A percentile compares a stretch with the other conserved stretches of the same genome.
Evolutionary conservation across 2,113 vertebrate genomes (phyloP).

Genomic region (Cephalophus harveyi): DNA sequence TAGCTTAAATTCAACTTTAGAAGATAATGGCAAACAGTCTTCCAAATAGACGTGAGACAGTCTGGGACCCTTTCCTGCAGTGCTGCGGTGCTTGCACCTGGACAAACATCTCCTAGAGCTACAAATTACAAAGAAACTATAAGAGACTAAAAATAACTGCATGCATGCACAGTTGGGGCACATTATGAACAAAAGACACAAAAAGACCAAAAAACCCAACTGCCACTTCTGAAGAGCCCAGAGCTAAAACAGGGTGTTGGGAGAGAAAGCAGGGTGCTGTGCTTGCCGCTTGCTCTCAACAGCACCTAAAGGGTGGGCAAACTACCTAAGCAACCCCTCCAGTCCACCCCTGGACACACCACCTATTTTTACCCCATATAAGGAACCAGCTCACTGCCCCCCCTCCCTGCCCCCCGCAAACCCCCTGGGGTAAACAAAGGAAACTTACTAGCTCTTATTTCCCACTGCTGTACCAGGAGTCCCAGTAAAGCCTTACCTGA

Average conservation of each 20-base stretch:
- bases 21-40: neutral
- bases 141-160: neutral
- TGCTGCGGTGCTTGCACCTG: neutral
- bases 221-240: neutral
- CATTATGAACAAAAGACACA: neutral
- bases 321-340: neutral
- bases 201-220: neutral
- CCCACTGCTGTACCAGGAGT: neutral
- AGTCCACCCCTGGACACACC: neutral
- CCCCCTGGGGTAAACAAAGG: neutral
- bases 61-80: neutral
- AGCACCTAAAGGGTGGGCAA: neutral
- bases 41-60: neutral
- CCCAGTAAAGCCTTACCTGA: neutral
- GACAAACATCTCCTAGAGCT: neutral
- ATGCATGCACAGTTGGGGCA: neutral
- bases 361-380: neutral
- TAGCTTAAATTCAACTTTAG: neutral
- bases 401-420: rapidly evolving
- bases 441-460: neutral
- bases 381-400: neutral
- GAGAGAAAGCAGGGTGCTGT: neutral
- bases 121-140: neutral
- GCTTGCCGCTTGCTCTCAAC: neutral
- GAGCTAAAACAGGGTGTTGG: neutral